Evolutionary conservation across 2,888 invertebrate species (phyloP).

Genomic region (Sinohyriopsis cumingii): DNA sequence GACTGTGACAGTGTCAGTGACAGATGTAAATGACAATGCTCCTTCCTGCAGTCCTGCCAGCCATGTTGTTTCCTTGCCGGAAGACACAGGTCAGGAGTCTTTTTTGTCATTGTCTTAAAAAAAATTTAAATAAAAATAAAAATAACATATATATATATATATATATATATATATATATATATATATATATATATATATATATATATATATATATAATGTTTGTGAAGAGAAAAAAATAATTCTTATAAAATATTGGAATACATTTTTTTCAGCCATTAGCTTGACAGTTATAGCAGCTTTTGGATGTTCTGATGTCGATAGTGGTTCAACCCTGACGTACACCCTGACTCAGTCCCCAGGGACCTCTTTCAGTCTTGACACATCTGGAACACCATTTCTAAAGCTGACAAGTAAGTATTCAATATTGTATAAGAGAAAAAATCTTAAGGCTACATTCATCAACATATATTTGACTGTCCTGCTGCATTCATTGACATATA

Average conservation of each 20-base stretch:
- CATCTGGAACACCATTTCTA: not conserved
- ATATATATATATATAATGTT: too few species aligned
- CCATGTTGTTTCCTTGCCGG: constrained; percentile 24
- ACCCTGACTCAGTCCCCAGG: constrained; percentile 34
- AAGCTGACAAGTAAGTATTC: too few species aligned
- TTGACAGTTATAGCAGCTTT: constrained; percentile 20
- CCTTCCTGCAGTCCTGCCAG: constrained; percentile 45
- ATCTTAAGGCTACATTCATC: too few species aligned
- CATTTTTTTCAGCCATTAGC: constrained; percentile 13
- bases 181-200: too few species aligned
- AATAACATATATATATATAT: too few species aligned
- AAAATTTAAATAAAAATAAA: too few species aligned
- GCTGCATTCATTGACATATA: too few species aligned
- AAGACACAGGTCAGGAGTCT: constrained; percentile 29
- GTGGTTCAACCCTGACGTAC: constrained; percentile 30
- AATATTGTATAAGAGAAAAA: too few species aligned
- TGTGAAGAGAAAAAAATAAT: too few species aligned
- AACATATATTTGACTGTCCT: too few species aligned
- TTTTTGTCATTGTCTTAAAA: not conserved
- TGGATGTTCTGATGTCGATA: constrained; percentile 50
- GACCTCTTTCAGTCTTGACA: constrained; percentile 7
- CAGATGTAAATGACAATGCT: constrained; percentile 55
- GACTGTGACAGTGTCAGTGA: constrained; percentile 50
- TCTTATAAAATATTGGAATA: too few species aligned
- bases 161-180: too few species aligned